A percentile compares a stretch with the other conserved stretches of the same genome.
phyloP scores from a whole-genome alignment of 1,140 invertebrate species.

The Tachypleus tridentatus region DNA sequence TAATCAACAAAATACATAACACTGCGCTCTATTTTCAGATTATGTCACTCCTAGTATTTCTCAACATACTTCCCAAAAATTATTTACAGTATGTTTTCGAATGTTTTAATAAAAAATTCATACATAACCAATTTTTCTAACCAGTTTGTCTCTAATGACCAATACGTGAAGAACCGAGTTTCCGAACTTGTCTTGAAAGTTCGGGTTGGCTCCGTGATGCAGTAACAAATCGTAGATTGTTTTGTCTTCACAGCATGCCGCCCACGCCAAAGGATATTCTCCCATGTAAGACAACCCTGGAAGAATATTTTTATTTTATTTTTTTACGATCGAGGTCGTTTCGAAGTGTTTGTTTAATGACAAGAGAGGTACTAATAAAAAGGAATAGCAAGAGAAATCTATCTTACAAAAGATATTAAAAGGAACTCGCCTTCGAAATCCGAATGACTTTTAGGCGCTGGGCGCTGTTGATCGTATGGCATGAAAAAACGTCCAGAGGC shows the following conservation, averaged over 20 bases:
- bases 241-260: constrained; percentile 90
- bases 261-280: constrained; percentile 92
- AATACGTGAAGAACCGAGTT: constrained; percentile 98
- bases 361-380: too few species aligned
- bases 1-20: too few species aligned
- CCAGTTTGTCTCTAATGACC: constrained; percentile 89
- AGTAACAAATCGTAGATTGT: constrained; percentile 94
- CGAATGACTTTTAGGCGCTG: constrained; percentile 56
- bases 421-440: constrained; percentile 62
- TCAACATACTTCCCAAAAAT: too few species aligned
- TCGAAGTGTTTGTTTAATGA: too few species aligned
- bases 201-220: constrained; percentile 81
- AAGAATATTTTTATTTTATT: constrained; percentile 3
- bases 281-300: constrained; percentile 81
- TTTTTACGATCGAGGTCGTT: too few species aligned
- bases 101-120: too few species aligned
- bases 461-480: constrained; percentile 68
- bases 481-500: constrained; percentile 62
- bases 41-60: too few species aligned
- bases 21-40: too few species aligned
- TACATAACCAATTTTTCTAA: constrained; percentile 37
- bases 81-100: too few species aligned
- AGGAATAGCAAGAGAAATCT: too few species aligned
- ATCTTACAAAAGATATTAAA: too few species aligned
- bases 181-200: constrained; percentile 77